These are phyloP conservation scores for Heliangelus exortis DNA, from an alignment of 2,797 vertebrate species.

Conservation along the genomic window DNA sequence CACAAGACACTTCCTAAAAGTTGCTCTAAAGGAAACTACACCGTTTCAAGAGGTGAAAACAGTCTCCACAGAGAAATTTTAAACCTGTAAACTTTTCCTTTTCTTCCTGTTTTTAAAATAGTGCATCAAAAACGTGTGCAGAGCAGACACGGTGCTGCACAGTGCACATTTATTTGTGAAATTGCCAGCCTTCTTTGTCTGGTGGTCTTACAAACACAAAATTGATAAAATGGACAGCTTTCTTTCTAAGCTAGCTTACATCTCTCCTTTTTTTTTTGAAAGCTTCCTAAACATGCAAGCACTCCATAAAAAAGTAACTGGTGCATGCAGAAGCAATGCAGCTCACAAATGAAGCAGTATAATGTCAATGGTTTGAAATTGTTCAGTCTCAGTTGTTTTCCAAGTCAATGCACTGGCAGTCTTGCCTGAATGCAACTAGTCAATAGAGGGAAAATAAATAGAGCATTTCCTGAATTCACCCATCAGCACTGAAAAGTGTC, in stretches of 20 bases:
- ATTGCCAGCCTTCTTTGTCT: not conserved
- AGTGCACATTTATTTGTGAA: conserved; percentile 24
- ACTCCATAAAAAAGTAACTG: conserved; percentile 74
- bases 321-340: conserved; percentile 66
- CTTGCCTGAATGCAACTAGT: conserved; percentile 82
- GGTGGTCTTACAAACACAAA: not conserved
- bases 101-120: not conserved
- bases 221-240: conserved; percentile 49
- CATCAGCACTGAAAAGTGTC: conserved; percentile 80
- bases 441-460: conserved; percentile 82
- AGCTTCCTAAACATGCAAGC: conserved; percentile 71
- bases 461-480: conserved; percentile 77
- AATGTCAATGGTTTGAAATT: conserved; percentile 78
- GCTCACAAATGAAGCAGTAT: conserved; percentile 77
- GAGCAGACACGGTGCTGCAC: conserved; percentile 14
- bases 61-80: conserved; percentile 50
- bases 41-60: conserved; percentile 59
- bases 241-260: conserved; percentile 40
- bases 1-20: conserved; percentile 21
- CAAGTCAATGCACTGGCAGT: conserved; percentile 80
- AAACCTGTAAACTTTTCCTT: conserved; percentile 24
- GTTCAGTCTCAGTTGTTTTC: conserved; percentile 81
- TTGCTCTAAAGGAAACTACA: conserved; percentile 21
- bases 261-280: conserved; percentile 49
- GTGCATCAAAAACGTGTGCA: conserved; percentile 1